Evolutionary conservation across 2,888 invertebrate genomes (phyloP), one percentile per base, ranked within the genome.

Genomic region (Asteroscopus sphinx): DNA sequence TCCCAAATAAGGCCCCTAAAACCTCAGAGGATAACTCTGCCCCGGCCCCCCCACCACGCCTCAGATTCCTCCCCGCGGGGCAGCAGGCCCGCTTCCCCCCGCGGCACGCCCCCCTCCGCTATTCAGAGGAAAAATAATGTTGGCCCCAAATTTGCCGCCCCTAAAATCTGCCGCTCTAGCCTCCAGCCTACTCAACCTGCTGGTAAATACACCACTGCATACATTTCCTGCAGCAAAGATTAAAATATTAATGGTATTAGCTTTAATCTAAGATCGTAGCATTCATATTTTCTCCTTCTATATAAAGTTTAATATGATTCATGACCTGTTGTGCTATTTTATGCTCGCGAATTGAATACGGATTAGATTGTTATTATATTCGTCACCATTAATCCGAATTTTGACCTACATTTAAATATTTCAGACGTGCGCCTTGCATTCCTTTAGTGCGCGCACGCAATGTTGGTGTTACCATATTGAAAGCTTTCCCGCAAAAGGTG

Each of bases 371-470:
- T 40, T 62, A 55, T 58, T 49, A 56, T 37, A 72, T 77, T 73
- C 71, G 76, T 72, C 77, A 77, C 58, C 48, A 42, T 57, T 67
- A 67, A 71, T 68, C 65, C 48, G 55, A 57, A 69, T 69, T 71
- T 52, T 51, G 74, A 76, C 79, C 79, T 65, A 79, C 73, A 77
- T 77, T 57, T n/a, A 53, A 67, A 57, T 63, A 76, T 54, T 69
- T 68, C 11, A 36, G 55, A 59, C 55, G 51, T 54, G 70, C 13
- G 47, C 41, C 35, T 61, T 54, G 45, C 66, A 76, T 73, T 76
- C 66, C 47, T 65, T 30, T 12, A 33, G 15, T 33, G 54, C 51
- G 68, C 26, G 44, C 63, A 64, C 60, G 65, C 56, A 63, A 46
- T 28, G 13, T 4, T 0, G 25, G 45, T 59, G 64, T 73, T 76